Evolutionary conservation across 2,113 vertebrate genomes (phyloP), one percentile per base, ranked within the genome.

Genomic region (Ophiodon elongatus): DNA sequence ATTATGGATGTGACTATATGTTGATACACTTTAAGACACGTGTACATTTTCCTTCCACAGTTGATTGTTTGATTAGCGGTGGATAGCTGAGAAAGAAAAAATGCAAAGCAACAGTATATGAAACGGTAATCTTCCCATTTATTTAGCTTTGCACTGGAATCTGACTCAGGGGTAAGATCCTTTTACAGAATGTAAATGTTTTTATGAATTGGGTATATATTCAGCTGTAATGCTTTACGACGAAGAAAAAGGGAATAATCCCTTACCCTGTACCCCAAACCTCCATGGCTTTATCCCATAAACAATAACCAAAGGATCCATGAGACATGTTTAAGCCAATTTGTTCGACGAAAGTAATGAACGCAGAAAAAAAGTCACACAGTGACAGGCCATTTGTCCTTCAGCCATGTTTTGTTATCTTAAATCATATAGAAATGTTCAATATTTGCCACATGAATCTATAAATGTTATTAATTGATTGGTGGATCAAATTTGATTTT

Each of bases 131-230:
- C 19, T 59, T n/a, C 0, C 6, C 8, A 50, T 88, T 84, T 88
- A 74, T 87, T 85, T 75, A 39, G 19, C 33, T 86, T 87, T 57
- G 11, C 52, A 66, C 4, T 62, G 73, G 71, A 91, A 88, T 89
- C 45, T 84, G 35, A 77, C 37, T 54, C 56, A 25, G 23, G 29
- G 75, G 7, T 67, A 66, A 67, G 59, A 25, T 47, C n/a, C 8
- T 41, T 17, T 78, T 23, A 33, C n/a, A 52, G 25, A 65, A 54
- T 76, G 7, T 13, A 31, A 72, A 39, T 64, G 35, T 31, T 81
- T 76, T 75, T 35, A 45, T 60, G 1, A 73, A 50, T 59, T 52
- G 25, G n/a, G 23, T n/a, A n/a, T 4, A 33, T 17, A 52, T 15
- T n/a, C 4, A 63, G 10, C n/a, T 31, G 21, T 37, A 47, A 29